A percentile compares a stretch with the other conserved stretches of the same genome.
phyloP scores from a whole-genome alignment of 2,113 vertebrate genomes.

The Bostrychus sinensis region DNA sequence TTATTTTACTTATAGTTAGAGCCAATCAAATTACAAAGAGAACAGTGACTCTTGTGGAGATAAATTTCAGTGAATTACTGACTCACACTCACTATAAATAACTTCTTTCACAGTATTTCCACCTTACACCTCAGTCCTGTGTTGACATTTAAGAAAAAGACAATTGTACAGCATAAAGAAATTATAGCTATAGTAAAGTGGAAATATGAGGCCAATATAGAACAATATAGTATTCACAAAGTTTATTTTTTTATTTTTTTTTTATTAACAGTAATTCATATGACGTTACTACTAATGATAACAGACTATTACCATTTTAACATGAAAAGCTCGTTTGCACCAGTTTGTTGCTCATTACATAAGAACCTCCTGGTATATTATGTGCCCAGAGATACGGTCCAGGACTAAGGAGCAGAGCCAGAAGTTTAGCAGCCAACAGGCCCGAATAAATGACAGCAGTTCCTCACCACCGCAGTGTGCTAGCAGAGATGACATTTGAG shows the following conservation, averaged over 20 bases:
- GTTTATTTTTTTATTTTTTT: too few species aligned
- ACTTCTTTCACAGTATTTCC: neutral
- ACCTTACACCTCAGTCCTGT: too few species aligned
- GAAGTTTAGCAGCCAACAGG: conserved; percentile 1
- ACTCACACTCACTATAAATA: neutral
- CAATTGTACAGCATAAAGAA: too few species aligned
- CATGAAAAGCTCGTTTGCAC: too few species aligned
- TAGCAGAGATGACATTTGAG: conserved; percentile 9
- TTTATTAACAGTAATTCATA: too few species aligned
- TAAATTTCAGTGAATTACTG: neutral
- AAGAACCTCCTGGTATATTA: neutral
- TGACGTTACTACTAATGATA: too few species aligned
- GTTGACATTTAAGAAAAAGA: too few species aligned
- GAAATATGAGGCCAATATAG: too few species aligned
- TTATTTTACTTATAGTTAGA: conserved; percentile 4
- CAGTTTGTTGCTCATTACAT: neutral
- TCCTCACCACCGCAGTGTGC: conserved; percentile 3
- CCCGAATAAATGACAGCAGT: neutral
- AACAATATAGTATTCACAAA: too few species aligned
- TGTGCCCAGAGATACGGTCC: neutral
- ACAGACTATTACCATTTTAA: too few species aligned
- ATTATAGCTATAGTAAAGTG: too few species aligned
- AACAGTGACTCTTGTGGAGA: neutral
- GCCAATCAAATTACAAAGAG: conserved; percentile 4
- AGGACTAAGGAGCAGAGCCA: neutral